Evolutionary conservation across 2,888 invertebrate species (phyloP).

Genomic region (Glaucopsyche alexis): DNA sequence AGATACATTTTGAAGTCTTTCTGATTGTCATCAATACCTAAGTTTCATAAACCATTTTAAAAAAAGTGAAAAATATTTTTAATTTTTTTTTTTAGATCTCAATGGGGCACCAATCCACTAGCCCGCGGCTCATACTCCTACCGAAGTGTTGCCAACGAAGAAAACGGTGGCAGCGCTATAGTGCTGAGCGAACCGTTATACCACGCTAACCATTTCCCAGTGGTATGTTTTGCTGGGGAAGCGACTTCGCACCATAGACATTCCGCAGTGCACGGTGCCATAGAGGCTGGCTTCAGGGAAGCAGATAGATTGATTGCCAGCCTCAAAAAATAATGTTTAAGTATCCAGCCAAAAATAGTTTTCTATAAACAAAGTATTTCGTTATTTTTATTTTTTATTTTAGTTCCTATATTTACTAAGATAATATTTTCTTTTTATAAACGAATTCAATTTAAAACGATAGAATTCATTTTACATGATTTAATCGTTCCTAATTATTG

Average conservation of each 20-base stretch:
- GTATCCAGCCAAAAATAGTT: too few species aligned
- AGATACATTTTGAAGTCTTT: too few species aligned
- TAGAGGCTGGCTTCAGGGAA: conserved; percentile 87
- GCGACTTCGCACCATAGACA: conserved; percentile 83
- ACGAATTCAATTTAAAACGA: too few species aligned
- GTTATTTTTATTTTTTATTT: too few species aligned
- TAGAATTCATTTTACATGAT: too few species aligned
- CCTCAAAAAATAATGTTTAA: conserved; percentile 44
- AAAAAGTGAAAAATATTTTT: neutral
- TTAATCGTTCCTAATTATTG: too few species aligned
- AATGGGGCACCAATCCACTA: conserved; percentile 82
- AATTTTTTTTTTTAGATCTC: conserved; percentile 71
- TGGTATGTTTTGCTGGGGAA: conserved; percentile 84
- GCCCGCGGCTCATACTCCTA: conserved; percentile 84
- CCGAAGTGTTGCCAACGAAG: conserved; percentile 78
- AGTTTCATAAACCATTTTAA: too few species aligned
- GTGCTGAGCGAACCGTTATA: conserved; percentile 78
- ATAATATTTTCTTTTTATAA: too few species aligned
- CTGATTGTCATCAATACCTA: too few species aligned
- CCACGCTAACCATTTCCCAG: conserved; percentile 59
- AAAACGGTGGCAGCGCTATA: conserved; percentile 73
- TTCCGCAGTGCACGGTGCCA: conserved; percentile 85
- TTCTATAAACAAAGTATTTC: too few species aligned
- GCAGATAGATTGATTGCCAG: conserved; percentile 79
- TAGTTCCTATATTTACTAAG: too few species aligned